phyloP scores from a whole-genome alignment of 2,113 vertebrate species.

The Charina bottae region DNA sequence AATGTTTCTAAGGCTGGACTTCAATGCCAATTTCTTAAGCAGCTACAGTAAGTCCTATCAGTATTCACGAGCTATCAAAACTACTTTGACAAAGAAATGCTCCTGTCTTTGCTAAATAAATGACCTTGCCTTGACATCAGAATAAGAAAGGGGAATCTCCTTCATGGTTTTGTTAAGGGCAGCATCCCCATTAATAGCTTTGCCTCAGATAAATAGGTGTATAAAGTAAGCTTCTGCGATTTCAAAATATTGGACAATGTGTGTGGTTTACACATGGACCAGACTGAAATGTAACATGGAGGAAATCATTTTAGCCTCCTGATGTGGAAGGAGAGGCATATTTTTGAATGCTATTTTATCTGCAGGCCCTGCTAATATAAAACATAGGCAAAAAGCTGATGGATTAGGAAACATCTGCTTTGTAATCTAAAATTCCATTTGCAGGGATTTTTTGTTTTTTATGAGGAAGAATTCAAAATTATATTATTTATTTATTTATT shows the following conservation, averaged over 20 bases:
- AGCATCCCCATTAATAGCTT: background rate
- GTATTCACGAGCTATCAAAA: background rate
- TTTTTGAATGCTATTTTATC: background rate
- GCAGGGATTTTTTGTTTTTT: background rate
- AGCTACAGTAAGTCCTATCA: background rate
- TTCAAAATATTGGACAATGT: background rate
- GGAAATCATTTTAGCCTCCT: background rate
- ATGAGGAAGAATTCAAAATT: background rate
- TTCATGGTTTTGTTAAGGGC: background rate
- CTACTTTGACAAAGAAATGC: background rate
- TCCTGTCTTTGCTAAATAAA: background rate
- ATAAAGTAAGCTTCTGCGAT: background rate
- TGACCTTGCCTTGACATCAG: background rate
- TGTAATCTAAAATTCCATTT: background rate
- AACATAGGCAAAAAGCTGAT: background rate
- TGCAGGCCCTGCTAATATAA: background rate
- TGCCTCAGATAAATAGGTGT: background rate
- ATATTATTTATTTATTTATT: too few relatives aligned
- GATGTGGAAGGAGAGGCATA: background rate
- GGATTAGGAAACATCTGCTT: background rate
- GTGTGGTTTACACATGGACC: background rate
- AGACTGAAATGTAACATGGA: background rate
- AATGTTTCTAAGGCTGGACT: background rate
- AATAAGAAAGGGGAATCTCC: background rate
- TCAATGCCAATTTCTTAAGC: background rate